Base-by-base conservation (phyloP, 2,888 invertebrate species). In the Nephrocerus scutellatus region DNA sequence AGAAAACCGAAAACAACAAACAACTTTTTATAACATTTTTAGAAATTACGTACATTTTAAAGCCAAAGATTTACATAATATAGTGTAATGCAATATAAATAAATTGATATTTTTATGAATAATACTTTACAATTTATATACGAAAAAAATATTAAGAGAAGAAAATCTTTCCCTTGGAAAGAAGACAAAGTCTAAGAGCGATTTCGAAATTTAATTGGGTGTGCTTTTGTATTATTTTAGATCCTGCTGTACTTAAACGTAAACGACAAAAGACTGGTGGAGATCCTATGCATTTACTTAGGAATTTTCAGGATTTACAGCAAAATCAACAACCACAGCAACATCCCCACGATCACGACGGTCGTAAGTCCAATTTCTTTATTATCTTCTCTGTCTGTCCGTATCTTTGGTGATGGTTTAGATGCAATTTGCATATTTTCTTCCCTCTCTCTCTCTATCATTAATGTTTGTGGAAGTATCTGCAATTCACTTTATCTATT, bases 231-330 rank as follows among this genome's bases (percentile, higher is more conserved):
- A 60, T 68, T 63, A 67, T 72, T 73, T 56, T 75, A 77, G 77
- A 77, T 71, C 73, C 74, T 56, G 73, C 70, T 63, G 68, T 69
- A 53, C 67, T 74, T 65, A 76, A 74, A 52, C 63, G 64, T 40
- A 66, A 66, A 54, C 62, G 66, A 52, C 65, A 63, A 70, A 65
- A 61, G 56, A 60, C 60, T 52, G 62, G 60, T 47, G 63, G 61
- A 43, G 66, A 66, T 56, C 54, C 73, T 41, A 51, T 60, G 55
- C 60, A 74, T 67, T 60, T 66, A 63, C 55, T 71, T 54, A 56
- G 59, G 36, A 59, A 61, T 48, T 59, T 62, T 39, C 52, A 56
- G 44, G 56, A 57, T 36, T 51, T 60, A 32, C 54, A 56, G 32
- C 55, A 58, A 43, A 56, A 55, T 32, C 43, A 53, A 43, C 51